A percentile compares a stretch with the other conserved stretches of the same genome.
Conservation (phyloP, 2,113 vertebrate species). For the Muntiacus reevesi region DNA sequence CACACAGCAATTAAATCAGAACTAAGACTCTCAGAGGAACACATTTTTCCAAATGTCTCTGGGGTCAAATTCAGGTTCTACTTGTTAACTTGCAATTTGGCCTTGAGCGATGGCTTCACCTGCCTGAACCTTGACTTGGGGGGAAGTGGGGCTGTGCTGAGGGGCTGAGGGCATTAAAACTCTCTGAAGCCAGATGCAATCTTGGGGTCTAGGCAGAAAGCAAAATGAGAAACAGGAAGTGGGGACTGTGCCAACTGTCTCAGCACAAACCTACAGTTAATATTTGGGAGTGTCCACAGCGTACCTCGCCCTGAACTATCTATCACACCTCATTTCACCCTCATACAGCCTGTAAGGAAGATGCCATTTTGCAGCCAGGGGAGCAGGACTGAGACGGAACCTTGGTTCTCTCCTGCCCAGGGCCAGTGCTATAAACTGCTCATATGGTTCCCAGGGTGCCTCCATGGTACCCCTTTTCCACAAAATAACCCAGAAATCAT, state of each 20-base stretch:
- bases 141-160: not conserved
- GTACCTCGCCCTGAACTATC: not conserved
- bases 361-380: not conserved
- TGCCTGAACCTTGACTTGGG: not conserved
- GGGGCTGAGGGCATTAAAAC: not conserved
- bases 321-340: not conserved
- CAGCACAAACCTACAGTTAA: not conserved
- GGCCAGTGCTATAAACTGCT: not conserved
- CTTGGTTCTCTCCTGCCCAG: not conserved
- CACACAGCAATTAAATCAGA: not conserved
- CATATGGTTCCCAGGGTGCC: accelerated
- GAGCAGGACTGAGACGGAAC: not conserved
- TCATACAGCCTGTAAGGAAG: not conserved
- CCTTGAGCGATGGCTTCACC: not conserved
- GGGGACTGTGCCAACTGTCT: not conserved
- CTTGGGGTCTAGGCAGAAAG: not conserved
- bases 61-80: not conserved
- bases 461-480: not conserved
- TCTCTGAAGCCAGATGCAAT: not conserved
- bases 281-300: accelerated
- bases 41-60: not conserved
- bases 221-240: not conserved
- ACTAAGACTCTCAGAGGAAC: not conserved
- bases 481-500: not conserved
- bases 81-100: not conserved